Evolutionary conservation across 1,140 invertebrate genomes (phyloP), one percentile per base, ranked within the genome.

Genomic region (Probaryconus sp.): DNA sequence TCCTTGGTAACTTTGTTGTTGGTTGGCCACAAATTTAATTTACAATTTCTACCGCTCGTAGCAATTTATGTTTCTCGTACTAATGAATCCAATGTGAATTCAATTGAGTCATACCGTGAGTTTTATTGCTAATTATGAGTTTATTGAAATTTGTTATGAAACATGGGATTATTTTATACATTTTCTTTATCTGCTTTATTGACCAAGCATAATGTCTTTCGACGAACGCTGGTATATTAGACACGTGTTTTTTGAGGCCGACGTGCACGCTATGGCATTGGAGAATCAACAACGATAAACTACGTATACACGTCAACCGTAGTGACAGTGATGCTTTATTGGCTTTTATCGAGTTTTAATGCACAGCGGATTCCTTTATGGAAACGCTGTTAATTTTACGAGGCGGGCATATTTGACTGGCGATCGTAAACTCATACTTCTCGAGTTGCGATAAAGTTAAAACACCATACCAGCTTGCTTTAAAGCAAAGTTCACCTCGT

Each of bases 341-440:
- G 82, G 80, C 82, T 83, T 85, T 84, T 84, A 85, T 85, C 82
- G 83, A 77, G 76, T 82, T 85, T 85, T 83, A 84, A 84, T 80
- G 81, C 77, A 75, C 68, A 37, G 55, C 76, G 76, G 76, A 83
- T 79, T 82, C 82, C 80, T 85, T 83, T 84, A 85, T 84, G 83
- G 81, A 85, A 85, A 83, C 81, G 84, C 82, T 83, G 82, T 85
- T 86, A 85, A 84, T 85, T 86, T 85, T 82, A 86, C 82, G 84
- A 85, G 79, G 63, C 69, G 68, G 76, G 83, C 83, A 85, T 85
- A 86, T 87, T 87, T 86, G 86, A 83, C 81, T 72, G 75, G 70
- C 75, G 71, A 80, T 86, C 85, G 81, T 87, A 86, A 87, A 87
- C 80, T 82, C 85, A 85, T 84, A 83, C 80, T 85, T 82, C 70